Evolutionary conservation across 2,113 vertebrate species (phyloP).

Genomic region (Phainopepla nitens): DNA sequence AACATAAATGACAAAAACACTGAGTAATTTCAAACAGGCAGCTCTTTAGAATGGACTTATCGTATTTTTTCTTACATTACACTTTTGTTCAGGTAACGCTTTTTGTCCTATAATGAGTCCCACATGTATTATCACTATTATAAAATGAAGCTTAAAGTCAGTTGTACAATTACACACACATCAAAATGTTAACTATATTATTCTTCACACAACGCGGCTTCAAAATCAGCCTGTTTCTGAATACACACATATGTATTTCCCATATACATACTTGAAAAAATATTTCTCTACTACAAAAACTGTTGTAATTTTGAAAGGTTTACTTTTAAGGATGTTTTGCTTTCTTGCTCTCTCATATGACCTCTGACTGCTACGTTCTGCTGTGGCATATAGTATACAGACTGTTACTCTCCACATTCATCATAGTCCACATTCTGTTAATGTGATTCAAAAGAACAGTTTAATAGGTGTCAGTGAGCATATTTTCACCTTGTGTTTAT

Average conservation of each 20-base stretch:
- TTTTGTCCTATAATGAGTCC: neutral
- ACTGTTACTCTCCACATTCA: neutral
- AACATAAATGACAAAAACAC: neutral
- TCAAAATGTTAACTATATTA: neutral
- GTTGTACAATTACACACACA: neutral
- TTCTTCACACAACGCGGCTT: neutral
- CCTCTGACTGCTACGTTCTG: neutral
- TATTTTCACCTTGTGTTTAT: neutral
- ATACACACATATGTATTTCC: neutral
- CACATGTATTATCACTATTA: neutral
- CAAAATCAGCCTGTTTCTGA: neutral
- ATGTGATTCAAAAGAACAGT: neutral
- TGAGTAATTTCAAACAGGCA: neutral
- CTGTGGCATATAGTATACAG: neutral
- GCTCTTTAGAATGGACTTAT: neutral
- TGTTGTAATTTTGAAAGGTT: neutral
- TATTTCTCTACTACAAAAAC: neutral
- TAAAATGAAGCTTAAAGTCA: neutral
- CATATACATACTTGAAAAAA: neutral
- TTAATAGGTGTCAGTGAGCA: neutral
- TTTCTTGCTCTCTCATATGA: neutral
- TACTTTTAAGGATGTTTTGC: neutral
- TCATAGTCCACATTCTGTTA: neutral
- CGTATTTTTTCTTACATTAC: neutral
- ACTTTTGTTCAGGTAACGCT: neutral